These are phyloP conservation scores for Cheilosia soror DNA, from an alignment of 2,888 invertebrate species.

Conservation along the genomic window DNA sequence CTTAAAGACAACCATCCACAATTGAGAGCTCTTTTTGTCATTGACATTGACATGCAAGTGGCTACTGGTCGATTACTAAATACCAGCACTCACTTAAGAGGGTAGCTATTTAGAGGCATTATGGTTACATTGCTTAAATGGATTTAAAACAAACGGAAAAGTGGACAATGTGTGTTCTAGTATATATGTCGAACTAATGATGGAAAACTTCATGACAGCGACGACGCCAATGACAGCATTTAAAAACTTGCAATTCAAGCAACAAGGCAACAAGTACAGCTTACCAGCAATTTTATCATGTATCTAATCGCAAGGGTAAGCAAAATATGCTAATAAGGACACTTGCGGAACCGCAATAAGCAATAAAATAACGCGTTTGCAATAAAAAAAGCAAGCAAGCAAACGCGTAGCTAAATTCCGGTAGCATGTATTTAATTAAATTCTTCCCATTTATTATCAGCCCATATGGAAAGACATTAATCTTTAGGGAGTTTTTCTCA, in stretches of 20 bases:
- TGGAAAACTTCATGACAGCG: too few species aligned
- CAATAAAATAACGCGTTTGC: conserved; percentile 18
- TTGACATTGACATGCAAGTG: conserved; percentile 5
- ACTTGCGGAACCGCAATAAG: conserved; percentile 22
- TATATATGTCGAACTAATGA: too few species aligned
- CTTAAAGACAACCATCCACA: conserved; percentile 3
- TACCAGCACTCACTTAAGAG: background rate
- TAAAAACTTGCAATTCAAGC: conserved; percentile 7
- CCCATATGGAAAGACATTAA: conserved; percentile 13
- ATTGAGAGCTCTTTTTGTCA: background rate
- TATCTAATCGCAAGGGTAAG: conserved; percentile 34
- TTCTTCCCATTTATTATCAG: conserved; percentile 30
- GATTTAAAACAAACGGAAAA: too few species aligned
- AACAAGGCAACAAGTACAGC: conserved; percentile 10
- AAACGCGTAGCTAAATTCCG: background rate
- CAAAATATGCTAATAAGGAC: conserved; percentile 41
- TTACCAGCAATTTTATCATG: conserved; percentile 10
- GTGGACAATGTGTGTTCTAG: too few species aligned
- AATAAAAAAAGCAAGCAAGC: conserved; percentile 19
- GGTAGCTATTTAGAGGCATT: background rate
- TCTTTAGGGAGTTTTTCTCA: background rate
- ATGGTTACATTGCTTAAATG: too few species aligned
- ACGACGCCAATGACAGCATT: background rate
- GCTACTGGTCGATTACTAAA: conserved; percentile 4
- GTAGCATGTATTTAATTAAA: conserved; percentile 33